These are phyloP conservation scores for Dexiosoma caninum DNA, from an alignment of 2,888 invertebrate species.

Conservation along the genomic window DNA sequence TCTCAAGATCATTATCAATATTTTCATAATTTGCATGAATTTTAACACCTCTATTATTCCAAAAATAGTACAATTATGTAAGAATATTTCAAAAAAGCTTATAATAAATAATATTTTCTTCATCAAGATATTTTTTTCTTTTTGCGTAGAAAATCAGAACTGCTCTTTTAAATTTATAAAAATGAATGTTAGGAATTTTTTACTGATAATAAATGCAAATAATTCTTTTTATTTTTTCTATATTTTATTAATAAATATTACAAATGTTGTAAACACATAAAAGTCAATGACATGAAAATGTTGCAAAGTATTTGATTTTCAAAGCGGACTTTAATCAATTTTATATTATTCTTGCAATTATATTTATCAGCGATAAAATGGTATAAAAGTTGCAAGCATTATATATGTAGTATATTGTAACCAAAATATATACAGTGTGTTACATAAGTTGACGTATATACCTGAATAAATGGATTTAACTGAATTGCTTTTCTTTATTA, in stretches of 20 bases:
- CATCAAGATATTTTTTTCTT: too few relatives aligned
- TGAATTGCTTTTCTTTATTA: too few relatives aligned
- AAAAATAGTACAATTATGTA: too few relatives aligned
- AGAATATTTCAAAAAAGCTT: too few relatives aligned
- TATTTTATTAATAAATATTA: conserved; percentile 20
- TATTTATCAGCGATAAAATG: conserved; percentile 35
- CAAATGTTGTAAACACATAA: conserved; percentile 30
- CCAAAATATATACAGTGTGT: neutral
- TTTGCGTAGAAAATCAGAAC: too few relatives aligned
- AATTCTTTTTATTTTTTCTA: conserved; percentile 8
- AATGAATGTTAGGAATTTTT: neutral
- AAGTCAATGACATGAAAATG: conserved; percentile 47
- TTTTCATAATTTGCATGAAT: too few relatives aligned
- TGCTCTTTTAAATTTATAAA: neutral
- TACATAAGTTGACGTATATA: neutral
- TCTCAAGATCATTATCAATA: too few relatives aligned
- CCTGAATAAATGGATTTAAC: too few relatives aligned
- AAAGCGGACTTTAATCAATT: neutral
- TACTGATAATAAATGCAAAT: conserved; percentile 18
- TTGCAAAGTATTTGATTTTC: conserved; percentile 19
- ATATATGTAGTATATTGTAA: neutral
- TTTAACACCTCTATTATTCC: too few relatives aligned
- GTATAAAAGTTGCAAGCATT: neutral
- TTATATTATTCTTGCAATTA: neutral
- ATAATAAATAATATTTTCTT: too few relatives aligned